A percentile compares a stretch with the other conserved stretches of the same genome.
Conservation (phyloP, 2,113 vertebrate species). For the Proteles cristata region DNA sequence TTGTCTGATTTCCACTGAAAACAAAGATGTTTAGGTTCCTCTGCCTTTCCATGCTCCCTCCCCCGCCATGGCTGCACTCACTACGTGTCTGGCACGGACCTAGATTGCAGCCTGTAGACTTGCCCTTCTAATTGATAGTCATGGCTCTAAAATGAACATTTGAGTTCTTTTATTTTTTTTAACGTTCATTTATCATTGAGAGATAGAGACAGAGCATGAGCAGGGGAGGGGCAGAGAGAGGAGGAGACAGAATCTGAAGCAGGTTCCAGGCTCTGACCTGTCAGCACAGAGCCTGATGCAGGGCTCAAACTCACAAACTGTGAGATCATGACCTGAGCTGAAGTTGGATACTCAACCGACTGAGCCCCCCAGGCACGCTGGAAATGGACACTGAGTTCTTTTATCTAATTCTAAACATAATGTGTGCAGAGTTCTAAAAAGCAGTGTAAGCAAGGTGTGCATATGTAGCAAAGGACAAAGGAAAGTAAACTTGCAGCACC, state of each 20-base stretch:
- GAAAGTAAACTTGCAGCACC: not conserved
- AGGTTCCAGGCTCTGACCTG: too few relatives aligned
- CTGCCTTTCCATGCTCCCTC: not conserved
- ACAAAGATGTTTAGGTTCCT: not conserved
- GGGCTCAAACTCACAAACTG: too few relatives aligned
- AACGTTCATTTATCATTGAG: too few relatives aligned
- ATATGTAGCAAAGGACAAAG: not conserved
- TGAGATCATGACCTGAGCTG: too few relatives aligned
- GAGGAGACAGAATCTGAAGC: too few relatives aligned
- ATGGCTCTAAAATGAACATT: not conserved
- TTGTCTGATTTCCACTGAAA: not conserved
- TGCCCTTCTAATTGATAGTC: not conserved
- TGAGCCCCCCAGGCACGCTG: not conserved
- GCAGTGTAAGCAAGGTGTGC: not conserved
- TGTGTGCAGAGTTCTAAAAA: not conserved
- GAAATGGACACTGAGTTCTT: not conserved
- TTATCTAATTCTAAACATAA: not conserved
- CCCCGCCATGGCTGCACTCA: fast-evolving
- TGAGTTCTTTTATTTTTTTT: too few relatives aligned
- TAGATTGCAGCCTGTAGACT: not conserved
- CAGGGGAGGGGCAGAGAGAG: too few relatives aligned
- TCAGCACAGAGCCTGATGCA: too few relatives aligned
- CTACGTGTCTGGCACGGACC: not conserved
- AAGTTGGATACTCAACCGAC: too few relatives aligned
- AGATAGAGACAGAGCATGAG: too few relatives aligned